Percentiles rank a stretch among this genome's conserved stretches.
These are phyloP conservation scores for Camponotus fellah DNA, from an alignment of 2,888 invertebrate species.

Conservation along the genomic window DNA sequence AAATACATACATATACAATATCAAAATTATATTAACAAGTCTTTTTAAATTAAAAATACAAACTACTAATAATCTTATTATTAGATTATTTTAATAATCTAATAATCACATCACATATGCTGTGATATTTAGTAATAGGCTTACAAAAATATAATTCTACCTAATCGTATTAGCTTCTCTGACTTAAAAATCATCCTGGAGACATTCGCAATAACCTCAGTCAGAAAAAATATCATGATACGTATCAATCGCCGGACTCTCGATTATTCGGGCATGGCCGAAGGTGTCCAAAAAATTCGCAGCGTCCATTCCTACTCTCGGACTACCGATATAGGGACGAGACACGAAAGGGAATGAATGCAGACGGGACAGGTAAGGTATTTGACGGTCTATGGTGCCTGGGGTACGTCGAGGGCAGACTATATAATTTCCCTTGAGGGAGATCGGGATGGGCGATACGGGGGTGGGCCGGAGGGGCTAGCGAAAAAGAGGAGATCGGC, in stretches of 20 bases:
- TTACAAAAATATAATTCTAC: background rate
- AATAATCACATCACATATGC: background rate
- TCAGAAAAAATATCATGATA: constrained; percentile 29
- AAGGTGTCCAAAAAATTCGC: constrained; percentile 74
- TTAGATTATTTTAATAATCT: no score
- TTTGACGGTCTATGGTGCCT: constrained; percentile 78
- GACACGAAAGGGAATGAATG: constrained; percentile 77
- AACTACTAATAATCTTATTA: background rate
- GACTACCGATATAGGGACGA: constrained; percentile 65
- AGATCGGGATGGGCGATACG: constrained; percentile 82
- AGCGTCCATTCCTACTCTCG: constrained; percentile 67
- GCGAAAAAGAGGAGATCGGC: constrained; percentile 73
- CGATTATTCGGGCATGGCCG: constrained; percentile 50
- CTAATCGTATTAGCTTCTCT: background rate
- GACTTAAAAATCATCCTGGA: constrained; percentile 1
- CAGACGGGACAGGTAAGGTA: constrained; percentile 82
- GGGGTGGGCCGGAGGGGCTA: constrained; percentile 71
- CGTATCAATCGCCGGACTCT: constrained; percentile 61
- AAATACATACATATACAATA: background rate
- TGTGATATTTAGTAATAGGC: background rate
- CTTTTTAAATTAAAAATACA: background rate
- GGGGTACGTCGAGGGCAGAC: constrained; percentile 79
- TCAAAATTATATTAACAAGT: background rate
- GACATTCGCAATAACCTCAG: constrained; percentile 34
- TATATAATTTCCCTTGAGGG: constrained; percentile 86